Evolutionary conservation across 2,797 vertebrate species (phyloP).

Genomic region (Sternotherus odoratus): DNA sequence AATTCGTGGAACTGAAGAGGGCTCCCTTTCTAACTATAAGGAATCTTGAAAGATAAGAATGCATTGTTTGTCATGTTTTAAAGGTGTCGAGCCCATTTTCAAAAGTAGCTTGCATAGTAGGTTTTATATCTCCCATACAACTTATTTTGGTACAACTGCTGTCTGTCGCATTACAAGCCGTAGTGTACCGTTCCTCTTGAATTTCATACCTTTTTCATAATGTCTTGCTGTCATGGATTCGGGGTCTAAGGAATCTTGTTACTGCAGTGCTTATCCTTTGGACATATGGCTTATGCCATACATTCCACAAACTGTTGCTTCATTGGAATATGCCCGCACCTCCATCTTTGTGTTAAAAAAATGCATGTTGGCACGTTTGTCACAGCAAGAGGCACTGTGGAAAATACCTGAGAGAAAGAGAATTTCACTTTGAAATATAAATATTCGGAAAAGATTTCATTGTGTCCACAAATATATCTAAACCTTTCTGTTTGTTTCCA

Average conservation of each 20-base stretch:
- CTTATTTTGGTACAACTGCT: neutral
- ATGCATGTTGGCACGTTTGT: slow-evolving; percentile 2
- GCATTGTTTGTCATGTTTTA: too few relatives aligned
- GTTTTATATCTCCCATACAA: neutral
- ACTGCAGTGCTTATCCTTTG: slow-evolving; percentile 7
- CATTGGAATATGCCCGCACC: neutral
- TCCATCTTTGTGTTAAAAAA: neutral
- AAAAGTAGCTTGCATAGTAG: neutral
- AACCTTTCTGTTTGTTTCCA: neutral
- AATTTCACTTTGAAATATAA: slow-evolving; percentile 18
- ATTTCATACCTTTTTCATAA: neutral
- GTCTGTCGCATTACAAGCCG: neutral
- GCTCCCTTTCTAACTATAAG: neutral
- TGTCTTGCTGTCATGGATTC: neutral
- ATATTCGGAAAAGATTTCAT: neutral
- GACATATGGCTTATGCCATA: neutral
- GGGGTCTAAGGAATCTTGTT: neutral
- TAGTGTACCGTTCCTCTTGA: neutral
- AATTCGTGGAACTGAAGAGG: neutral
- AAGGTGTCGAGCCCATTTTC: neutral
- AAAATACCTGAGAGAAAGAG: slow-evolving; percentile 14
- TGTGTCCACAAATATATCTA: neutral
- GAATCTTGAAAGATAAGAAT: neutral
- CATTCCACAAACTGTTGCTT: neutral
- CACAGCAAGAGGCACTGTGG: neutral